phyloP scores from a whole-genome alignment of 2,888 invertebrate species.

The Eupeodes luniger region DNA sequence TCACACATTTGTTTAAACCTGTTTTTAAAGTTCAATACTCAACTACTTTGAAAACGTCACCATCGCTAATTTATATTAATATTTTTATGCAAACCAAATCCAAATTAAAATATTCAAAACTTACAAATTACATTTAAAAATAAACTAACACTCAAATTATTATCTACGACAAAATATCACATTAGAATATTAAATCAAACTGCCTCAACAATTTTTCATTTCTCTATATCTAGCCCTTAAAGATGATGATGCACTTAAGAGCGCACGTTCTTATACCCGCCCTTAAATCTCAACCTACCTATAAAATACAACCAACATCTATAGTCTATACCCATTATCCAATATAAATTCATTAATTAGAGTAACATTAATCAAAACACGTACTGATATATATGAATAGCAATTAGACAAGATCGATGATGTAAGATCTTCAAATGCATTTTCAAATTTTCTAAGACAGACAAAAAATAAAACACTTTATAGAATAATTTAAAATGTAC shows the following conservation, averaged over 20 bases:
- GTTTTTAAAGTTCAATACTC: no score
- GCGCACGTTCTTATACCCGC: background rate
- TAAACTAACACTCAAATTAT: background rate
- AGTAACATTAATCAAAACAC: conserved; percentile 72
- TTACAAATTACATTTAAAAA: background rate
- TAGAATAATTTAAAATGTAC: background rate
- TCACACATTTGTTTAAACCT: no score
- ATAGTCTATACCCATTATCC: conserved; percentile 20
- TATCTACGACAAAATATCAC: no score
- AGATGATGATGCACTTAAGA: conserved; percentile 12
- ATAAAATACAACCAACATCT: background rate
- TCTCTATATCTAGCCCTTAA: background rate
- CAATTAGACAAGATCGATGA: conserved; percentile 75
- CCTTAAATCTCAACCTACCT: conserved; percentile 17
- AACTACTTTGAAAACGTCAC: no score
- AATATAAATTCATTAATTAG: conserved; percentile 69
- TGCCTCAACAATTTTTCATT: background rate
- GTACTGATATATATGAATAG: conserved; percentile 67
- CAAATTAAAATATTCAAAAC: background rate
- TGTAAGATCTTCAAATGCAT: conserved; percentile 67
- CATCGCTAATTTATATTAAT: no score
- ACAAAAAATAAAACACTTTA: background rate
- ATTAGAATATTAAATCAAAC: background rate
- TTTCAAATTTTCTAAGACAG: background rate
- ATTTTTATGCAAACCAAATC: background rate